These are phyloP conservation scores for Aphrophora alni DNA, from an alignment of 2,888 invertebrate species.

Conservation along the genomic window DNA sequence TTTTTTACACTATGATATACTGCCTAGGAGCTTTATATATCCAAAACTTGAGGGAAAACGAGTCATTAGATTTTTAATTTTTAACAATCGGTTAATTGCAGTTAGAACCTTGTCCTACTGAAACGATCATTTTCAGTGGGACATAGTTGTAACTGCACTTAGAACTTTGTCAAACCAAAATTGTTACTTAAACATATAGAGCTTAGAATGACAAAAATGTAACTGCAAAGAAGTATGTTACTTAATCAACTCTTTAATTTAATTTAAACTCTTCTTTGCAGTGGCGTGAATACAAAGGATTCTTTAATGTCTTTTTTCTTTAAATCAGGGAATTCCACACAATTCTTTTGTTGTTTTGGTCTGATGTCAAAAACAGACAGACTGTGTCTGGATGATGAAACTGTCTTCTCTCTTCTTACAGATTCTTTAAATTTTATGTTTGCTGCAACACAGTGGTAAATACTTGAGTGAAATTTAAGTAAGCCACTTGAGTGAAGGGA, in stretches of 20 bases:
- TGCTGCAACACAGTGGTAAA: neutral
- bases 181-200: neutral
- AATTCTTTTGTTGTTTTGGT: neutral
- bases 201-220: neutral
- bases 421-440: neutral
- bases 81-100: neutral
- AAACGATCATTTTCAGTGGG: neutral
- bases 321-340: neutral
- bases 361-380: neutral
- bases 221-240: neutral
- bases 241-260: too few relatives aligned
- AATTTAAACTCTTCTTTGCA: neutral
- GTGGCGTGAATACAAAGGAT: neutral
- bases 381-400: neutral
- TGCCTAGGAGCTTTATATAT: neutral
- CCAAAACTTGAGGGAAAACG: neutral
- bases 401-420: neutral
- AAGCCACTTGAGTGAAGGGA: slow-evolving; percentile 10
- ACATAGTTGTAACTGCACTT: too few relatives aligned
- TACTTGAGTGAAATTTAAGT: slow-evolving; percentile 7
- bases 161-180: slow-evolving; percentile 17
- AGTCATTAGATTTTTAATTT: neutral
- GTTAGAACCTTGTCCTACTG: slow-evolving; percentile 20
- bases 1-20: slow-evolving; percentile 13
- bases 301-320: slow-evolving; percentile 9